A percentile compares a stretch with the other conserved stretches of the same genome.
phyloP scores from a whole-genome alignment of 1,140 invertebrate genomes.

The Aricia agestis region DNA sequence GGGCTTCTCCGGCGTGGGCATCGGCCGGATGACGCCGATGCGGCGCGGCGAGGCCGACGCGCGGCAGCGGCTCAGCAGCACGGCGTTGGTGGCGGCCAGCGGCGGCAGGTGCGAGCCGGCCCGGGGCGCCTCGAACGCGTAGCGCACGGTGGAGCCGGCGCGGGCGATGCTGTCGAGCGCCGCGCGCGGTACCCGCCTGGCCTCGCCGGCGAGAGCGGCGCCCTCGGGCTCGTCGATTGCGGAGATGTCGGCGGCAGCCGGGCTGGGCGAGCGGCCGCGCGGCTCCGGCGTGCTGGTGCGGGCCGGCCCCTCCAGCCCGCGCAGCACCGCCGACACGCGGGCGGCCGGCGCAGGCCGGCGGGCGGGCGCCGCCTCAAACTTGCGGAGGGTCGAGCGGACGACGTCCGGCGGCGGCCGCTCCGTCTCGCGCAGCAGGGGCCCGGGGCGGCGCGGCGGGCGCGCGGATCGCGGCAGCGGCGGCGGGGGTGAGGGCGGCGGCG shows the following conservation, averaged over 20 bases:
- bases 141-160: constrained; percentile 79
- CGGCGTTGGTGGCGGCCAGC: constrained; percentile 54
- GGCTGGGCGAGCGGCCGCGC: constrained; percentile 48
- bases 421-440: constrained; percentile 84
- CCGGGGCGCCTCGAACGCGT: constrained; percentile 75
- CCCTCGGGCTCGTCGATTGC: constrained; percentile 41
- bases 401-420: constrained; percentile 90
- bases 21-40: constrained; percentile 45
- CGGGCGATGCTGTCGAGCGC: constrained; percentile 82
- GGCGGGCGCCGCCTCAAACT: constrained; percentile 86
- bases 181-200: constrained; percentile 71
- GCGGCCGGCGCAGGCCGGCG: constrained; percentile 66
- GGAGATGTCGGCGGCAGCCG: constrained; percentile 41
- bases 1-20: constrained; percentile 32
- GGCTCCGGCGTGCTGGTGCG: constrained; percentile 63
- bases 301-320: constrained; percentile 43
- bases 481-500: constrained; percentile 43
- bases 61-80: constrained; percentile 51
- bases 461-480: constrained; percentile 80
- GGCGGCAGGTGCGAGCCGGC: constrained; percentile 77
- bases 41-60: constrained; percentile 71
- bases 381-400: constrained; percentile 88
- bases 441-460: constrained; percentile 79
- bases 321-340: constrained; percentile 52
- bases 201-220: constrained; percentile 28